These are phyloP conservation scores for Bembecia ichneumoniformis DNA, from an alignment of 2,888 invertebrate species.

Conservation along the genomic window DNA sequence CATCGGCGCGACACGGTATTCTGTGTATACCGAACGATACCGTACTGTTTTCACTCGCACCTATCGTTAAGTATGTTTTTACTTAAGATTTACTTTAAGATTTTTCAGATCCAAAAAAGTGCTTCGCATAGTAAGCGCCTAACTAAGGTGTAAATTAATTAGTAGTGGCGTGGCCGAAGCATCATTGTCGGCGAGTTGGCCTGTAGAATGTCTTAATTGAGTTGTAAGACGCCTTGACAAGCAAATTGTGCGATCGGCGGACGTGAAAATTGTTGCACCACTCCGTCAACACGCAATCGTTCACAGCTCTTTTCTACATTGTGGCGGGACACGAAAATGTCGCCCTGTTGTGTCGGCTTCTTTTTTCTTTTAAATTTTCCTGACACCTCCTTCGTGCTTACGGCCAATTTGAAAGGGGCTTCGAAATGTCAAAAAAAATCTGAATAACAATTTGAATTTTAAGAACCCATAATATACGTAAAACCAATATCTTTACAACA, in stretches of 20 bases:
- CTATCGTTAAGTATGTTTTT: no score
- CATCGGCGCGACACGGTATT: no score
- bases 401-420: slow-evolving; percentile 1
- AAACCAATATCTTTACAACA: no score
- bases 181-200: slow-evolving; percentile 23
- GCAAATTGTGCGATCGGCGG: slow-evolving; percentile 50
- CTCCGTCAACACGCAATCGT: slow-evolving; percentile 5
- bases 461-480: no score
- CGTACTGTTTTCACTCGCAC: no score
- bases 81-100: no score
- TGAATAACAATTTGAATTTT: no score
- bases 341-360: slow-evolving; percentile 1
- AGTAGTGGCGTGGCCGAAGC: slow-evolving; percentile 24
- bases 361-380: slow-evolving; percentile 6
- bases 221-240: slow-evolving; percentile 46
- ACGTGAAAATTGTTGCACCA: slow-evolving; percentile 57
- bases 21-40: no score
- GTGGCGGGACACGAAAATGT: slow-evolving; percentile 7
- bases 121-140: no score
- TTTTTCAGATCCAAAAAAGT: no score
- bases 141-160: slow-evolving; percentile 44
- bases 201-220: slow-evolving; percentile 23
- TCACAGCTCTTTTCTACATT: slow-evolving; percentile 5
- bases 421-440: no score
- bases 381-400: slow-evolving; percentile 3